phyloP scores from a whole-genome alignment of 2,797 vertebrate species.

The Leptoclinus maculatus region DNA sequence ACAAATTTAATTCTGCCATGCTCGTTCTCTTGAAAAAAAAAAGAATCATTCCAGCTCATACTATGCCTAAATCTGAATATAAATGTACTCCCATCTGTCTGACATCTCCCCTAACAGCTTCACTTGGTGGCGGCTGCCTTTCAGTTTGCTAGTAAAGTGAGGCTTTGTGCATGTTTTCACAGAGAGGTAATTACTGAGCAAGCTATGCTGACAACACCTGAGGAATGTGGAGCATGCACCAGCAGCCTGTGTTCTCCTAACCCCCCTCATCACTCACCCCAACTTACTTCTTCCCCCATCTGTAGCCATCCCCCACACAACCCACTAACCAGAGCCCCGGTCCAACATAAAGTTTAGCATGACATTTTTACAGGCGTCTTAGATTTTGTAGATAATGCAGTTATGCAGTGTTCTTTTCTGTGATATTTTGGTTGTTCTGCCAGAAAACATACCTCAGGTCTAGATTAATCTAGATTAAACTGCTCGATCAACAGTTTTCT shows the following conservation, averaged over 20 bases:
- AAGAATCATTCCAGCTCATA: background rate
- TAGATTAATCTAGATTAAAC: conserved; percentile 6
- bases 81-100: conserved; percentile 29
- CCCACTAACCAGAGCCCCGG: conserved; percentile 13
- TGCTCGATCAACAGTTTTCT: background rate
- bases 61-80: conserved; percentile 15
- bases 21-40: conserved; percentile 20
- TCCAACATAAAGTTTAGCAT: conserved; percentile 45
- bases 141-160: conserved; percentile 47
- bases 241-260: conserved; percentile 64
- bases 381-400: conserved; percentile 28
- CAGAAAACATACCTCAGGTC: conserved; percentile 11
- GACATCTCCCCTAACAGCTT: background rate
- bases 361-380: conserved; percentile 47
- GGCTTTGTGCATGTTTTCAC: conserved; percentile 67
- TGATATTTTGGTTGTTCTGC: background rate
- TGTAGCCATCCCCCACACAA: conserved; percentile 59
- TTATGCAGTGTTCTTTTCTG: conserved; percentile 8
- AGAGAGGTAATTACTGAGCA: conserved; percentile 77
- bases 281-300: conserved; percentile 44
- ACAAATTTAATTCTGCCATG: background rate
- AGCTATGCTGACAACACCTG: conserved; percentile 83
- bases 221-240: conserved; percentile 83
- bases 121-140: conserved; percentile 16
- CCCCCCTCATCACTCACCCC: conserved; percentile 43